Base-by-base conservation (phyloP, 1,140 invertebrate species). In the Lepidurus arcticus region DNA sequence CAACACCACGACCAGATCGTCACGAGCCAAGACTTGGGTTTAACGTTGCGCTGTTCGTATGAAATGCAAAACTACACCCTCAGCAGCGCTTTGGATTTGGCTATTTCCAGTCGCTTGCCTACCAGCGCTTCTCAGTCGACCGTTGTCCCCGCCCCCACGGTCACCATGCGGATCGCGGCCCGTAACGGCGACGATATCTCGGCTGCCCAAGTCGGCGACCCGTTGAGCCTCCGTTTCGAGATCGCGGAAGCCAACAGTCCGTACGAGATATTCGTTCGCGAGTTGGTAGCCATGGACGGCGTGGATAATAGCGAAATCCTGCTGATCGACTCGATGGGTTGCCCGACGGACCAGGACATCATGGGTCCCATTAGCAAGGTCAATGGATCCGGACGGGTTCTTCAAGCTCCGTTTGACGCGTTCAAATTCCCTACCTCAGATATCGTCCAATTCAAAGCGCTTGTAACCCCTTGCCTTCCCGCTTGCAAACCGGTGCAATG, bases 361-460 rank as follows among this genome's bases (percentile, higher is more conserved):
- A 87, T 88, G 86, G 86, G 86, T 16, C 80, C 87, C 0, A 83
- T 85, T 16, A 80, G 78, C 43, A 83, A 85, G 44, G 82, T 86
- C 1, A 81, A 83, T n/a, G 80, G 80, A 7, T 83, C 81, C 42
- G 83, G 84, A 2, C 84, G 86, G 78, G 81, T 82, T 3, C 82
- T 88, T 0, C 83, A 85, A 45, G 87, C 87, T n/a, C 84, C 85
- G 13, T 88, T 88, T 78, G 88, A 88, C 80, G 88, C 88, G 4
- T 88, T 88, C 81, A 88, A 88, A 81, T 88, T 88, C 82, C 88
- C 88, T 6, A 87, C 87, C 2, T 87, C 86, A 4, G 87, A 88
- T 45, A 83, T 88, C 7, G 88, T 88, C 4, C 87, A 88, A 79
- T 88, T 88, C 82, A 85, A 87, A 78, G 88, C 88, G 42, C 80